Evolutionary conservation across 2,888 invertebrate genomes (phyloP).

Genomic region (Papilio elwesi): DNA sequence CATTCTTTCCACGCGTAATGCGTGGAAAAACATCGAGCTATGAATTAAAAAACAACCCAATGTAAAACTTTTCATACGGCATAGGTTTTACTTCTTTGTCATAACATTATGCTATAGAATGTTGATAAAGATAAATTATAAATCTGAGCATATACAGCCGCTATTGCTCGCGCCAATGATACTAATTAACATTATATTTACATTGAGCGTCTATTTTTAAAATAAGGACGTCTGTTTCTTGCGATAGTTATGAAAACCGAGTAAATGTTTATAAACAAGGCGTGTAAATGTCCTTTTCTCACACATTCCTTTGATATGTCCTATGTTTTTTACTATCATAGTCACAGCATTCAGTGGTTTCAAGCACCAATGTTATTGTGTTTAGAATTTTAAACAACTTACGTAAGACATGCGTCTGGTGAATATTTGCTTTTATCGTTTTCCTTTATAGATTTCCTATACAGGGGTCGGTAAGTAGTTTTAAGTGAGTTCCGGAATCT

Average conservation of each 20-base stretch:
- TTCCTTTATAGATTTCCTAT: no score
- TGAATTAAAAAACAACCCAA: conserved; percentile 11
- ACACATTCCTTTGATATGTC: not conserved
- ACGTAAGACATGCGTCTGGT: not conserved
- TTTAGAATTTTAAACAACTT: not conserved
- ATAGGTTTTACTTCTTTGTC: conserved; percentile 33
- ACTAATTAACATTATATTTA: conserved; percentile 7
- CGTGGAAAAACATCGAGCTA: conserved; percentile 12
- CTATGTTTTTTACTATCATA: not conserved
- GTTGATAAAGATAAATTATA: conserved; percentile 29
- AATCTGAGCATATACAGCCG: conserved; percentile 4
- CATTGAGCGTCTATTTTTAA: conserved; percentile 7
- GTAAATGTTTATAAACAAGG: conserved; percentile 19
- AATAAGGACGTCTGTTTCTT: not conserved
- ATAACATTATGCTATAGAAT: conserved; percentile 28
- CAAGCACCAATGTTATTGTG: not conserved
- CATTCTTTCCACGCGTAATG: conserved; percentile 6
- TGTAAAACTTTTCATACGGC: not conserved
- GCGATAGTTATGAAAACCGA: not conserved
- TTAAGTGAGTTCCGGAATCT: no score
- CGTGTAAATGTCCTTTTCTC: conserved; percentile 6
- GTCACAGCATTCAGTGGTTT: not conserved
- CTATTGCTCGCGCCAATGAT: not conserved
- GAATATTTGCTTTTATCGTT: no score
- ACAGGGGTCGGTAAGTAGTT: no score